These are phyloP conservation scores for Parascotia fuliginaria DNA, from an alignment of 2,888 invertebrate species.

Conservation along the genomic window DNA sequence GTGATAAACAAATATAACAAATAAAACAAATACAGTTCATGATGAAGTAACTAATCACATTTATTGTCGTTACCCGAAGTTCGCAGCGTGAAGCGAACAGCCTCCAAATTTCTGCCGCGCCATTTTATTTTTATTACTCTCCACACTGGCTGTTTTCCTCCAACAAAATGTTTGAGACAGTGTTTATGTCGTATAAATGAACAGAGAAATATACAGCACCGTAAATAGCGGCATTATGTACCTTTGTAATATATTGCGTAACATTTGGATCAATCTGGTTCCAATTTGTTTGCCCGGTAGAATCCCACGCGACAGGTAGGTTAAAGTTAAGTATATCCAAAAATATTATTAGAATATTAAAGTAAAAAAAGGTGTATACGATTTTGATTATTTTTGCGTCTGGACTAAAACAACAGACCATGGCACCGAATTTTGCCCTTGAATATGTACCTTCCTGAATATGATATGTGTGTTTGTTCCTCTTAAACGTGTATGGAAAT, in stretches of 20 bases:
- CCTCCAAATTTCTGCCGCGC: constrained; percentile 86
- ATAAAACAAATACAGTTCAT: constrained; percentile 70
- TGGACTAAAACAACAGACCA: not conserved
- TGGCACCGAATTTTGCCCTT: not conserved
- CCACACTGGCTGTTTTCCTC: constrained; percentile 72
- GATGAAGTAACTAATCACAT: constrained; percentile 67
- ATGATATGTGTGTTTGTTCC: constrained; percentile 6
- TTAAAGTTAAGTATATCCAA: too few relatives aligned
- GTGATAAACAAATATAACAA: constrained; percentile 67
- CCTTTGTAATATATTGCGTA: constrained; percentile 14
- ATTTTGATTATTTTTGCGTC: not conserved
- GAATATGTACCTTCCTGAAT: constrained; percentile 1
- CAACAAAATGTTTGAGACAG: constrained; percentile 86
- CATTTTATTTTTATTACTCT: constrained; percentile 64
- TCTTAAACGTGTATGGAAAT: constrained; percentile 12
- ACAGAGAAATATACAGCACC: constrained; percentile 23
- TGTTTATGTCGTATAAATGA: constrained; percentile 86
- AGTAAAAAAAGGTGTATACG: not conserved
- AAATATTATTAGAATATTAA: not conserved
- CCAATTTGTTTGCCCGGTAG: too few relatives aligned
- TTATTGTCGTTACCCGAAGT: constrained; percentile 70
- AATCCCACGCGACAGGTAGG: too few relatives aligned
- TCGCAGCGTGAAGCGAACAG: constrained; percentile 83
- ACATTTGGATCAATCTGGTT: not conserved
- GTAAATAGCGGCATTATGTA: constrained; percentile 18